These are phyloP conservation scores for Pocillopora grandis DNA, from an alignment of 92 coral and sea anemone genomes.

Conservation along the genomic window DNA sequence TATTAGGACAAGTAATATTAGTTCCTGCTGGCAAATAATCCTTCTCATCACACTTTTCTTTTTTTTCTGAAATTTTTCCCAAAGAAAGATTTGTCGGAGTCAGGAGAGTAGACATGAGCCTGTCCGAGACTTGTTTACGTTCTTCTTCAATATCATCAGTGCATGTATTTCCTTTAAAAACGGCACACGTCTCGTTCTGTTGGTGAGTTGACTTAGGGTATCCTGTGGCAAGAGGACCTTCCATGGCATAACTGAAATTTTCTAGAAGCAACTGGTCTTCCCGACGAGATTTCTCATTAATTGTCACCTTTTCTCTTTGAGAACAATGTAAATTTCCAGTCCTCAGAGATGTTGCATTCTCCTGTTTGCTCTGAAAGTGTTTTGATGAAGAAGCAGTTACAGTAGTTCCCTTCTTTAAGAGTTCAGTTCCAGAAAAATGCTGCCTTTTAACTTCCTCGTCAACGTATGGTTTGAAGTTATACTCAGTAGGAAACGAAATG, in stretches of 20 bases:
- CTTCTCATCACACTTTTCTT: not conserved
- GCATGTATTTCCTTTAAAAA: not conserved
- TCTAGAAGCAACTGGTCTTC: not conserved
- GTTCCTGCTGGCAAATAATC: not conserved
- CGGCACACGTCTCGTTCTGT: not conserved
- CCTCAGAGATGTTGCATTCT: not conserved
- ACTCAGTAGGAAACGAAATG: slow-evolving; percentile 49
- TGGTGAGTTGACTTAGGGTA: not conserved
- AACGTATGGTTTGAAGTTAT: slow-evolving; percentile 57
- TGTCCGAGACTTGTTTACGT: not conserved
- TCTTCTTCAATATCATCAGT: not conserved
- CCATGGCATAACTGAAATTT: not conserved
- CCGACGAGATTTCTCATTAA: not conserved
- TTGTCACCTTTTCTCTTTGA: not conserved
- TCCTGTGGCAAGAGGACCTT: not conserved
- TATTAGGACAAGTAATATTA: not conserved
- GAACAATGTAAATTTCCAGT: not conserved
- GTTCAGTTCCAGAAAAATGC: slow-evolving; percentile 64
- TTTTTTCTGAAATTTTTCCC: not conserved
- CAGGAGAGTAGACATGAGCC: not conserved
- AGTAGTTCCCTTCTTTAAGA: slow-evolving; percentile 65
- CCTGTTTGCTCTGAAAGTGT: not conserved
- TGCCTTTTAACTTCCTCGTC: slow-evolving; percentile 59
- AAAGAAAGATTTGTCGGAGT: not conserved
- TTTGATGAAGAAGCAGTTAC: not conserved